Conservation (phyloP, 2,888 invertebrate species). For the Dasypogon diadema region DNA sequence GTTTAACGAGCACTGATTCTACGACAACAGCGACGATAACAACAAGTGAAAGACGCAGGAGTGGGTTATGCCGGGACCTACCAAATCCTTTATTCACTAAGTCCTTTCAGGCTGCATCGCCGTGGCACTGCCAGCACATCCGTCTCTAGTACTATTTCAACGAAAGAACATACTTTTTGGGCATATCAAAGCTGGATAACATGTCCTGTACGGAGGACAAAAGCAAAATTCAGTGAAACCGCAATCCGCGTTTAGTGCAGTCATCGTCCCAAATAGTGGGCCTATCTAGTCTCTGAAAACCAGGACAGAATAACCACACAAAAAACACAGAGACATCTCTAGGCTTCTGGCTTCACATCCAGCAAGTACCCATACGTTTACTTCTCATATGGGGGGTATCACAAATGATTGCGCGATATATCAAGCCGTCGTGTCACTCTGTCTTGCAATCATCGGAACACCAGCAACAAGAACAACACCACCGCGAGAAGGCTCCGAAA, state of each 20-base stretch:
- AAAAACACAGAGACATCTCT: conserved; percentile 19
- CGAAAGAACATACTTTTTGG: conserved; percentile 33
- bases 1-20: conserved; percentile 32
- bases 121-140: neutral
- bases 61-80: conserved; percentile 9
- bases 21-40: conserved; percentile 31
- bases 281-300: conserved; percentile 24
- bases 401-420: conserved; percentile 36
- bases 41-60: conserved; percentile 37
- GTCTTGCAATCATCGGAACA: conserved; percentile 35
- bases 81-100: conserved; percentile 35
- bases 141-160: conserved; percentile 12
- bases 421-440: conserved; percentile 16
- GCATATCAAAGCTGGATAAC: conserved; percentile 25
- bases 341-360: neutral
- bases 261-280: neutral
- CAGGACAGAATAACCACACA: neutral
- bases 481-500: conserved; percentile 7
- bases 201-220: conserved; percentile 26
- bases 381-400: neutral
- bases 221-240: conserved; percentile 7
- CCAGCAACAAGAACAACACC: neutral
- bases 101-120: conserved; percentile 24
- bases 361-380: neutral
- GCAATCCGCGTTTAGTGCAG: conserved; percentile 16